Evolutionary conservation across 2,113 vertebrate species (phyloP).

Genomic region (Petromus typicus): DNA sequence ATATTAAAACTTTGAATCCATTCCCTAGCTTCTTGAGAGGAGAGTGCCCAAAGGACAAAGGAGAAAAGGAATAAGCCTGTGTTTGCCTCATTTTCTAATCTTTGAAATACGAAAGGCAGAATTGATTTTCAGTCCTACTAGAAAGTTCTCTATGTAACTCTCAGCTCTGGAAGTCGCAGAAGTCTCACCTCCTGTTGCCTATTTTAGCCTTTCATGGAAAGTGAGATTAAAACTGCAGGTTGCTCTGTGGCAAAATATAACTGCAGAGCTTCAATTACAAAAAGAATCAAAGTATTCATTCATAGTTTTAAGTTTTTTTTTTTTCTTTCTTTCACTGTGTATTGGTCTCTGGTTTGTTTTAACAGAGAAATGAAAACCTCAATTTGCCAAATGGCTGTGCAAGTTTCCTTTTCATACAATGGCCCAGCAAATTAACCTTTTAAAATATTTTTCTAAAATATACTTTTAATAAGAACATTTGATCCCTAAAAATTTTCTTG

Average conservation of each 20-base stretch:
- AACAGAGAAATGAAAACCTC: slow-evolving; percentile 42
- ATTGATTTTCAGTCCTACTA: background rate
- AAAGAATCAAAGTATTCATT: slow-evolving; percentile 35
- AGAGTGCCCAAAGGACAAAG: background rate
- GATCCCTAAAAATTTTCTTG: slow-evolving; percentile 51
- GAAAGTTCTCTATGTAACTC: background rate
- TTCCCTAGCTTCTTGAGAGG: background rate
- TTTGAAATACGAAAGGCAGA: slow-evolving; percentile 3
- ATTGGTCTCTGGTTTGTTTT: slow-evolving; percentile 45
- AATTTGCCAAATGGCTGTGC: slow-evolving; percentile 27
- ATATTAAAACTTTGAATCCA: background rate
- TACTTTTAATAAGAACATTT: slow-evolving; percentile 67
- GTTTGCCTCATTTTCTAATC: background rate
- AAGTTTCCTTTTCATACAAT: background rate
- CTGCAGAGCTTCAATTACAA: slow-evolving; percentile 55
- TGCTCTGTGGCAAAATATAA: background rate
- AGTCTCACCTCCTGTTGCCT: background rate
- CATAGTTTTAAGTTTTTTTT: slow-evolving; percentile 10
- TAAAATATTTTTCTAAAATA: slow-evolving; percentile 57
- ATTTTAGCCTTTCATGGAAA: background rate
- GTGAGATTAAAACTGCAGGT: slow-evolving; percentile 3
- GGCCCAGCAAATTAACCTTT: slow-evolving; percentile 35
- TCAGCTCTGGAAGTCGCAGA: background rate
- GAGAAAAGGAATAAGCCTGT: background rate
- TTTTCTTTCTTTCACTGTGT: slow-evolving; percentile 63